These are phyloP conservation scores for Chalcis sispes DNA, from an alignment of 2,888 invertebrate genomes.

Conservation along the genomic window DNA sequence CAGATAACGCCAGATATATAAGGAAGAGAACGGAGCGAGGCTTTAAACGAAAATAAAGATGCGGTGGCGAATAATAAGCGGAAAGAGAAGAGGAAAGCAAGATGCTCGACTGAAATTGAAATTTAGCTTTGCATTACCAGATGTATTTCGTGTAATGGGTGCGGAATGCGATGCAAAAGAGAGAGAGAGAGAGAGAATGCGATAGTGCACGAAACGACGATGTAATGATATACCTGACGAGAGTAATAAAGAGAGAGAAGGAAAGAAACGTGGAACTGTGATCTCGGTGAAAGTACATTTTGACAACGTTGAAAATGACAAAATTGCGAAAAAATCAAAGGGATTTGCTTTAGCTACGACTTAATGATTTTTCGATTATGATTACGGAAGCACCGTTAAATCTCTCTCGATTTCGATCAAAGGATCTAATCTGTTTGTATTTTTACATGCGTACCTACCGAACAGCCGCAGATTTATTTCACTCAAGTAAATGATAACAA, in stretches of 20 bases:
- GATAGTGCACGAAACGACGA: constrained; percentile 1
- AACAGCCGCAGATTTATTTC: too few relatives aligned
- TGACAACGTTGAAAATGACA: constrained; percentile 42
- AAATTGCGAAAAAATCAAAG: constrained; percentile 50
- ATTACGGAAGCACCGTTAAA: too few relatives aligned
- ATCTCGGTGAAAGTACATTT: constrained; percentile 35
- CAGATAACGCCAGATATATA: neutral
- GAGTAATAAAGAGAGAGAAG: constrained; percentile 36
- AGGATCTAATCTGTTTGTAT: too few relatives aligned
- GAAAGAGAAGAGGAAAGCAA: constrained; percentile 35
- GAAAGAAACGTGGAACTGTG: too few relatives aligned
- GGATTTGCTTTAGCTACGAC: neutral
- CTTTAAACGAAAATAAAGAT: constrained; percentile 55
- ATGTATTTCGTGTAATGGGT: constrained; percentile 52
- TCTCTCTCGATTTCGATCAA: too few relatives aligned
- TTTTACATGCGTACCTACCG: too few relatives aligned
- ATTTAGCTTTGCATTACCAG: constrained; percentile 57
- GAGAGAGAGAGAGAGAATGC: constrained; percentile 38
- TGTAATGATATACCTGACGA: constrained; percentile 47
- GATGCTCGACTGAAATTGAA: constrained; percentile 54
- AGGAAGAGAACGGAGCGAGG: constrained; percentile 20
- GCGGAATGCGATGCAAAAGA: constrained; percentile 54
- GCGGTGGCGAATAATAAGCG: constrained; percentile 54
- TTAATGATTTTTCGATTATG: neutral
- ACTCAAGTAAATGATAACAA: too few relatives aligned